Conservation (phyloP, 1,140 invertebrate species). For the Trachelipus rathkii region DNA sequence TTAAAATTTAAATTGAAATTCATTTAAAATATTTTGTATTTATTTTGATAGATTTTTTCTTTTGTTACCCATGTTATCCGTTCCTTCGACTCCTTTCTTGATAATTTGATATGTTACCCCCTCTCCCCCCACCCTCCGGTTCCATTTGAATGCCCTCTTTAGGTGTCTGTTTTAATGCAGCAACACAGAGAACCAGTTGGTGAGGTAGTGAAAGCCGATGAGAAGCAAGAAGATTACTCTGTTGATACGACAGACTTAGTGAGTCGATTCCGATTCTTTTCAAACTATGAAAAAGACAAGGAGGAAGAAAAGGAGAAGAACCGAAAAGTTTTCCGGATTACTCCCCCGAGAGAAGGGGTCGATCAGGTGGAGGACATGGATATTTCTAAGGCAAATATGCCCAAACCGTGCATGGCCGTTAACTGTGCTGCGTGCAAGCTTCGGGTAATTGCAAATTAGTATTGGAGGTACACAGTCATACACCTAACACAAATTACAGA, state of each 20-base stretch:
- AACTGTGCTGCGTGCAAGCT: constrained; percentile 33
- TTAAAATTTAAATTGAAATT: too few relatives aligned
- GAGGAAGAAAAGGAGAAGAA: constrained; percentile 49
- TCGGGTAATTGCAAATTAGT: constrained; percentile 25
- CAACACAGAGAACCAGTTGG: constrained; percentile 47
- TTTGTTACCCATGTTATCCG: too few relatives aligned
- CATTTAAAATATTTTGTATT: too few relatives aligned
- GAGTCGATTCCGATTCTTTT: constrained; percentile 84
- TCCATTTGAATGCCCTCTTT: background rate
- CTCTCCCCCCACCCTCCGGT: background rate
- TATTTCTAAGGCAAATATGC: background rate
- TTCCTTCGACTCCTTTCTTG: too few relatives aligned
- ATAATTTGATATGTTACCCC: background rate
- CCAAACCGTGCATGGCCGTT: constrained; percentile 29
- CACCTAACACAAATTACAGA: too few relatives aligned
- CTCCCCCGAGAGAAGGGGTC: constrained; percentile 2
- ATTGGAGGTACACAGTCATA: too few relatives aligned
- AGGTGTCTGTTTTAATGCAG: background rate
- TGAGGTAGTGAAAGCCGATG: constrained; percentile 67
- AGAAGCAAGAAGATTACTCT: constrained; percentile 67
- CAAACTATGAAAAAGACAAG: constrained; percentile 61
- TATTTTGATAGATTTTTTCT: too few relatives aligned
- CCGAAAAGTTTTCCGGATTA: constrained; percentile 35
- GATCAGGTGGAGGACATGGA: constrained; percentile 14
- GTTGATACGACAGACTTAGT: constrained; percentile 77